phyloP scores from a whole-genome alignment of 2,888 invertebrate genomes.

The Cataglyphis livida region DNA sequence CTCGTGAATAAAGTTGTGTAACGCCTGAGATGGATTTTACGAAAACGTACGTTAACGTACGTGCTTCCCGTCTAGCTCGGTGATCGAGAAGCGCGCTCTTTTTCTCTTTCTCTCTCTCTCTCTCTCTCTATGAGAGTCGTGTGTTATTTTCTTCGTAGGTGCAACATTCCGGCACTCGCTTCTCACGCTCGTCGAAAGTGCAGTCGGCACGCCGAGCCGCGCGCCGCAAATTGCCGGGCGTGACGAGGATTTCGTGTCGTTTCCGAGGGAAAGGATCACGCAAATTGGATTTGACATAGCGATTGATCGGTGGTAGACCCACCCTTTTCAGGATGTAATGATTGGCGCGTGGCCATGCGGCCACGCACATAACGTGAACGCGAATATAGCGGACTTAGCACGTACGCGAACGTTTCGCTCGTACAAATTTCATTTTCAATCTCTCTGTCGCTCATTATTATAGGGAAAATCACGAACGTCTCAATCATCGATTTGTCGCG shows the following conservation, averaged over 20 bases:
- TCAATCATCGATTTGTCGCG: neutral
- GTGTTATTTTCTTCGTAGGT: constrained; percentile 50
- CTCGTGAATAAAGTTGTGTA: constrained; percentile 40
- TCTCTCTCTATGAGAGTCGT: constrained; percentile 28
- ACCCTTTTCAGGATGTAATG: constrained; percentile 50
- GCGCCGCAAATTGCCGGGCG: constrained; percentile 57
- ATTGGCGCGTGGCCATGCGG: constrained; percentile 61
- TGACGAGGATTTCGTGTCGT: constrained; percentile 45
- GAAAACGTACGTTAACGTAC: constrained; percentile 32
- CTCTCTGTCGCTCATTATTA: neutral
- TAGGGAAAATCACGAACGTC: neutral
- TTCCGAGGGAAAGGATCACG: constrained; percentile 62
- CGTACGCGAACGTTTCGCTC: constrained; percentile 14
- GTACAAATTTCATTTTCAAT: neutral
- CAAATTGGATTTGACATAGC: constrained; percentile 71
- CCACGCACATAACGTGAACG: constrained; percentile 24
- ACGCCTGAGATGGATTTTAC: constrained; percentile 33
- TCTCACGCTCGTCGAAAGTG: constrained; percentile 55
- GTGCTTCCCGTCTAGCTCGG: constrained; percentile 24
- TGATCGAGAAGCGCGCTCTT: constrained; percentile 40
- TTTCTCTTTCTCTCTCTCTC: neutral
- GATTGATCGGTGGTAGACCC: constrained; percentile 56
- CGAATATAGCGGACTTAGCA: neutral
- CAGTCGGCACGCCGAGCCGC: constrained; percentile 30
- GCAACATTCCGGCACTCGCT: constrained; percentile 54